phyloP scores from a whole-genome alignment of 2,888 invertebrate species.

The Leistus spinibarbis region DNA sequence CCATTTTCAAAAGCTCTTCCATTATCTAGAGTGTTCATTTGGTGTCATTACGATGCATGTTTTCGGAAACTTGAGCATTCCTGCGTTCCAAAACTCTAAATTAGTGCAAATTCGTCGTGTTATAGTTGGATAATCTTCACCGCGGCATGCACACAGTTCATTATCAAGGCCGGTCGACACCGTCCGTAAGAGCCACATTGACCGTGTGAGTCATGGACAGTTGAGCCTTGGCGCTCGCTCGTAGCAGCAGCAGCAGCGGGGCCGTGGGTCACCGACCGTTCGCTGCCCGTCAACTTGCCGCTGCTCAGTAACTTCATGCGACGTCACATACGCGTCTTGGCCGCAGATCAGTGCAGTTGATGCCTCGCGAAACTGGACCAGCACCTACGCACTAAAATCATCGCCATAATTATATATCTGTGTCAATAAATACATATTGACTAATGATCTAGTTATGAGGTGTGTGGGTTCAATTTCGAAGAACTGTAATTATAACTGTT shows the following conservation, averaged over 20 bases:
- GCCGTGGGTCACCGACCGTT: slow-evolving; percentile 29
- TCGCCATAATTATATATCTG: not conserved
- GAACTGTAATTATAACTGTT: not conserved
- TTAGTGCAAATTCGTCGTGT: slow-evolving; percentile 38
- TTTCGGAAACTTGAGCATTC: not conserved
- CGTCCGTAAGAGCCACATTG: slow-evolving; percentile 26
- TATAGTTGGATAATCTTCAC: not conserved
- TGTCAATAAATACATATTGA: not conserved
- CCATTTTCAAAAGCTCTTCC: not conserved
- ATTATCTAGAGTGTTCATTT: not conserved
- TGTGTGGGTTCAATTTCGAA: not conserved
- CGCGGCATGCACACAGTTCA: slow-evolving; percentile 42
- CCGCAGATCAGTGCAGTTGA: not conserved
- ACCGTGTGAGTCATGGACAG: slow-evolving; percentile 30
- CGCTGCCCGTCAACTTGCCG: slow-evolving; percentile 9
- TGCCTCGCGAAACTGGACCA: slow-evolving; percentile 1
- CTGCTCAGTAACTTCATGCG: slow-evolving; percentile 3
- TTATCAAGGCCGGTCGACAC: slow-evolving; percentile 47
- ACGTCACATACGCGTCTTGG: not conserved
- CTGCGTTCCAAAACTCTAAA: not conserved
- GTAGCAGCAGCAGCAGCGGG: not conserved
- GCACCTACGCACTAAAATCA: not conserved
- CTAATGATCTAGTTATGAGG: not conserved
- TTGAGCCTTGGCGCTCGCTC: slow-evolving; percentile 26
- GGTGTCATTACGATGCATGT: not conserved